Percentiles rank a stretch among this genome's conserved stretches.
These are phyloP conservation scores for Coracopsis vasa DNA, from an alignment of 2,113 vertebrate species.

Conservation along the genomic window DNA sequence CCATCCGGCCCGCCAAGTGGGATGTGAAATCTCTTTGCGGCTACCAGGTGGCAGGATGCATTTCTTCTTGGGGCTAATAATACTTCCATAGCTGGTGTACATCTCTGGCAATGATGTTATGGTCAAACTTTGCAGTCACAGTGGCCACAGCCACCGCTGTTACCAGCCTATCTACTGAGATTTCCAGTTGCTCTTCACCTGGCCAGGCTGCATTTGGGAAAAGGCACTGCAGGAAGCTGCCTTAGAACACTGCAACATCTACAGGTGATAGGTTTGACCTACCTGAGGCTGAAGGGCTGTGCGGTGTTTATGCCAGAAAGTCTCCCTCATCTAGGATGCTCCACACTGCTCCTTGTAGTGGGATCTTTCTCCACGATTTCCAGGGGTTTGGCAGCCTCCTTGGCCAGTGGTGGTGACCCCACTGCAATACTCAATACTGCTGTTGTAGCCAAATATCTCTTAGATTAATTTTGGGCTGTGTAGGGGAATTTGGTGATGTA, in stretches of 20 bases:
- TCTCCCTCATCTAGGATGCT: background rate
- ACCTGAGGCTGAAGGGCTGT: accelerated
- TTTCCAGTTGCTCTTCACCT: background rate
- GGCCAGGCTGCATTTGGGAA: background rate
- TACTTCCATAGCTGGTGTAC: background rate
- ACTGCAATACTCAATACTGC: background rate
- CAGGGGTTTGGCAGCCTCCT: background rate
- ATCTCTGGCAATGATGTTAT: background rate
- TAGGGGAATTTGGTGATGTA: background rate
- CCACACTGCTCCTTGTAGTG: background rate
- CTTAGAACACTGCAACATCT: background rate
- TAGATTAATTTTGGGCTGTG: background rate
- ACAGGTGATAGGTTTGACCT: background rate
- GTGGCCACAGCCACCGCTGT: background rate
- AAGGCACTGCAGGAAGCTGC: background rate
- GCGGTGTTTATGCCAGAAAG: accelerated
- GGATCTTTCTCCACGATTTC: background rate
- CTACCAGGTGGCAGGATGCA: background rate
- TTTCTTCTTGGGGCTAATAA: background rate
- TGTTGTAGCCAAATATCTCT: background rate
- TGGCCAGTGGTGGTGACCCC: accelerated
- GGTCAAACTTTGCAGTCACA: background rate
- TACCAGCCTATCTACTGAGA: background rate
- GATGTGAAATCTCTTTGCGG: background rate
- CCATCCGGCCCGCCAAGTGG: background rate